Conservation (phyloP, 2,113 vertebrate genomes). For the Petaurus breviceps region DNA sequence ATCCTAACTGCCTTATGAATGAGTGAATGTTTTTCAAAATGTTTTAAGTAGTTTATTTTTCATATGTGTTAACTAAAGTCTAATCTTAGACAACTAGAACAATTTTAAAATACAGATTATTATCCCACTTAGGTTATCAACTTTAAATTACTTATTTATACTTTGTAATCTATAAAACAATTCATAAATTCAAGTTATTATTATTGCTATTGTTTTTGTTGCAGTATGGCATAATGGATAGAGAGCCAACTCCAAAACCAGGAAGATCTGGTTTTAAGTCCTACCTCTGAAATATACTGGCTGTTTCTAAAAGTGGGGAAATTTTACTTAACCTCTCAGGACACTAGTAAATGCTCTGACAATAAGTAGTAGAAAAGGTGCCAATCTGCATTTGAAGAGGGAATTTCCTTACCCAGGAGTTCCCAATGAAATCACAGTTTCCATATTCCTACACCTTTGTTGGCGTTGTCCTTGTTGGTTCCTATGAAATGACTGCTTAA, state of each 20-base stretch:
- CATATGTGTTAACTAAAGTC: neutral
- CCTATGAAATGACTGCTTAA: neutral
- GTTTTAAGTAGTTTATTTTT: neutral
- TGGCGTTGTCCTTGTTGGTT: neutral
- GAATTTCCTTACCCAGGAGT: neutral
- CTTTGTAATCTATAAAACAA: neutral
- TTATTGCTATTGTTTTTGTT: neutral
- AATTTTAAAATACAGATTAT: neutral
- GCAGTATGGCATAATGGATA: neutral
- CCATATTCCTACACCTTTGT: neutral
- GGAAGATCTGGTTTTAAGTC: neutral
- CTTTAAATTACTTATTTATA: neutral
- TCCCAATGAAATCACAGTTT: neutral
- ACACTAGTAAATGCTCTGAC: neutral
- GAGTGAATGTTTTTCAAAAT: no score
- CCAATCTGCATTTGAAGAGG: neutral
- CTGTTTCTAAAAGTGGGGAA: neutral
- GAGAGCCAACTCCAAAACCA: neutral
- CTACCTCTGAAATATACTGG: neutral
- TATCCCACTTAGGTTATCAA: neutral
- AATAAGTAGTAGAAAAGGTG: neutral
- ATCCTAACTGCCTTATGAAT: no score
- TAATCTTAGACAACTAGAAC: neutral
- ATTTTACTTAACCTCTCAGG: neutral
- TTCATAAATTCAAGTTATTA: neutral